A percentile compares a stretch with the other conserved stretches of the same genome.
phyloP scores from a whole-genome alignment of 1,140 invertebrate species.

The Phymorhynchus buccinoides region DNA sequence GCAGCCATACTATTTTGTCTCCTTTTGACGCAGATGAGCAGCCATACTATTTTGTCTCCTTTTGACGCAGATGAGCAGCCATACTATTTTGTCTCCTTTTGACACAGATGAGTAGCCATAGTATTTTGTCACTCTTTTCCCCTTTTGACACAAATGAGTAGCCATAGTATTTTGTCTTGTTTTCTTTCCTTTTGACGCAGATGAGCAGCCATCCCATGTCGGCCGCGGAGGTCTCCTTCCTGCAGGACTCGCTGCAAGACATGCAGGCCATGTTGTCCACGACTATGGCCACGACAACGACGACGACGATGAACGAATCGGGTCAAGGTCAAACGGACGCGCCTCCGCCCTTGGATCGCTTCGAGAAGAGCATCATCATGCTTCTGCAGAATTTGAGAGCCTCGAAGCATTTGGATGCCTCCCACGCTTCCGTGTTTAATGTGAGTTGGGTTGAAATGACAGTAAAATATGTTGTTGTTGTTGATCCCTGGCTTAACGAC shows the following conservation, averaged over 20 bases:
- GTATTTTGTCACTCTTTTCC: too few relatives aligned
- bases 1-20: not conserved
- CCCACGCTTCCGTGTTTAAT: not conserved
- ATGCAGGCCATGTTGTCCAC: slow-evolving; percentile 70
- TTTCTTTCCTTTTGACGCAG: not conserved
- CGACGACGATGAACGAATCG: too few relatives aligned
- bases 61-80: too few relatives aligned
- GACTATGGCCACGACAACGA: slow-evolving; percentile 54
- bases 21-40: not conserved
- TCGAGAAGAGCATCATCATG: slow-evolving; percentile 74
- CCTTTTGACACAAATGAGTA: not conserved
- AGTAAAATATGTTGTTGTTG: too few relatives aligned
- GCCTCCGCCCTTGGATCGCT: slow-evolving; percentile 74
- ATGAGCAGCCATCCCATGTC: not conserved
- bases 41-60: not conserved
- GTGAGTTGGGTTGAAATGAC: too few relatives aligned
- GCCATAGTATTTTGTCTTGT: not conserved
- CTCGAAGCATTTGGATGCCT: slow-evolving; percentile 5
- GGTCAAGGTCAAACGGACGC: slow-evolving; percentile 50
- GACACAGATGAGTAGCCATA: too few relatives aligned
- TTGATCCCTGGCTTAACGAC: too few relatives aligned
- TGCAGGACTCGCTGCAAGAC: slow-evolving; percentile 73
- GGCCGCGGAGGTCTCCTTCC: slow-evolving; percentile 58
- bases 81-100: not conserved
- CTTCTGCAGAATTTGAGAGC: slow-evolving; percentile 71